Evolutionary conservation across 1,140 invertebrate species (phyloP).

Genomic region (Nixonia krombeini): DNA sequence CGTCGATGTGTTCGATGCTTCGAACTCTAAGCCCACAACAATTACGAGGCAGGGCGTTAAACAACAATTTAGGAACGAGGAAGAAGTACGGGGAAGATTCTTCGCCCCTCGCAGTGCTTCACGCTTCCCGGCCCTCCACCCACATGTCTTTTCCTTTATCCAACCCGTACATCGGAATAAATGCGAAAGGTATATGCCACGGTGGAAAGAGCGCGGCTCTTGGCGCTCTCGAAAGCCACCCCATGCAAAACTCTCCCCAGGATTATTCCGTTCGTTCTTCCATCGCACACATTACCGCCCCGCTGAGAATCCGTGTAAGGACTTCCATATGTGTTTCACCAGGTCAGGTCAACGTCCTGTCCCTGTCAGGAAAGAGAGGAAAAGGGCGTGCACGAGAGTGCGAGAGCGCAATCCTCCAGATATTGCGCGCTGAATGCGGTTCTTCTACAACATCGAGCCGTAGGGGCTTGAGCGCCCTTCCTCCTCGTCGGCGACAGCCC

Average conservation of each 20-base stretch:
- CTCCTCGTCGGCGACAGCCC: background rate
- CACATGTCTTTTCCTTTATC: background rate
- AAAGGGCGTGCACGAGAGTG: slow-evolving; percentile 23
- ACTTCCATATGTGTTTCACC: slow-evolving; percentile 71
- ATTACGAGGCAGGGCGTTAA: slow-evolving; percentile 13
- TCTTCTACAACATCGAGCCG: slow-evolving; percentile 26
- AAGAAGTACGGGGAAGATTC: background rate
- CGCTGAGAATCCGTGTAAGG: slow-evolving; percentile 54
- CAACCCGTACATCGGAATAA: background rate
- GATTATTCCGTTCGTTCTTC: slow-evolving; percentile 56
- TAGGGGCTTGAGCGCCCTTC: slow-evolving; percentile 18
- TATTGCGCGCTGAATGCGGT: slow-evolving; percentile 61
- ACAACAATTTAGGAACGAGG: slow-evolving; percentile 23
- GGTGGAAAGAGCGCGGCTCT: slow-evolving; percentile 40
- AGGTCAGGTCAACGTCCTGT: slow-evolving; percentile 72
- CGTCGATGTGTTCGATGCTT: slow-evolving; percentile 20
- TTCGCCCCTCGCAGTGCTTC: no score
- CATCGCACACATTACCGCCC: slow-evolving; percentile 19
- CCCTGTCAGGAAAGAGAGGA: slow-evolving; percentile 39
- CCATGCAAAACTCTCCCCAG: slow-evolving; percentile 58
- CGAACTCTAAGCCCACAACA: slow-evolving; percentile 21
- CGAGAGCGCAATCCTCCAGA: slow-evolving; percentile 57
- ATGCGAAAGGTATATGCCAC: slow-evolving; percentile 13
- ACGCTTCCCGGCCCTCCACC: background rate
- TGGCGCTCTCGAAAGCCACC: slow-evolving; percentile 51